Conservation (phyloP, 2,888 invertebrate genomes). For the Alentia gelatinosa region DNA sequence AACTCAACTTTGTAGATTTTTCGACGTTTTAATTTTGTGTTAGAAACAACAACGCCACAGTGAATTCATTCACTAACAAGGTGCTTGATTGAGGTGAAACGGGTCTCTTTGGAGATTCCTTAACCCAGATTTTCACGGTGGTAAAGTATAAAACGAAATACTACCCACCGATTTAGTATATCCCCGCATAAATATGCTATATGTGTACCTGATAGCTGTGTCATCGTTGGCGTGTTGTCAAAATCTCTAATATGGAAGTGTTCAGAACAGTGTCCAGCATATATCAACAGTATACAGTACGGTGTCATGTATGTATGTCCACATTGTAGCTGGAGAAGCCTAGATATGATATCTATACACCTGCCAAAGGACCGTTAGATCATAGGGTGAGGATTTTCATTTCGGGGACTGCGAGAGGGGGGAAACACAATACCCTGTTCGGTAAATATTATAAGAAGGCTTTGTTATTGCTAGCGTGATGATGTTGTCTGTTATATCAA, state of each 20-base stretch:
- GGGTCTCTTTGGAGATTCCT: too few species aligned
- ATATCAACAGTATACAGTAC: not conserved
- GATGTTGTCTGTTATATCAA: not conserved
- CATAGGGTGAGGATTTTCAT: not conserved
- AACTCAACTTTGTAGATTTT: too few species aligned
- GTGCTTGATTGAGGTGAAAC: too few species aligned
- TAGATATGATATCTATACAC: not conserved
- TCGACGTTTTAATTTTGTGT: too few species aligned
- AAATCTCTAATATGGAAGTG: not conserved
- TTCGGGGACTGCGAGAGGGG: not conserved
- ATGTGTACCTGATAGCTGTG: not conserved
- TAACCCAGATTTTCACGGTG: too few species aligned
- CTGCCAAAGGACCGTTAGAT: not conserved
- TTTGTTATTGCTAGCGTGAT: constrained; percentile 39
- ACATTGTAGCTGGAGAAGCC: not conserved
- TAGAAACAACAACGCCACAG: too few species aligned
- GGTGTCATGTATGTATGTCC: not conserved
- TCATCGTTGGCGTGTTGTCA: constrained; percentile 11
- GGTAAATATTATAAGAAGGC: constrained; percentile 15
- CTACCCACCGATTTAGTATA: too few species aligned
- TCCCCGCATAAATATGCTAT: not conserved
- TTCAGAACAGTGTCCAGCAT: constrained; percentile 7
- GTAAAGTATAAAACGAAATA: too few species aligned
- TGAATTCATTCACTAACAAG: too few species aligned
- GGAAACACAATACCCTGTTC: too few species aligned